These are phyloP conservation scores for Coryphaenoides rupestris DNA, from an alignment of 2,113 vertebrate genomes.

Conservation along the genomic window DNA sequence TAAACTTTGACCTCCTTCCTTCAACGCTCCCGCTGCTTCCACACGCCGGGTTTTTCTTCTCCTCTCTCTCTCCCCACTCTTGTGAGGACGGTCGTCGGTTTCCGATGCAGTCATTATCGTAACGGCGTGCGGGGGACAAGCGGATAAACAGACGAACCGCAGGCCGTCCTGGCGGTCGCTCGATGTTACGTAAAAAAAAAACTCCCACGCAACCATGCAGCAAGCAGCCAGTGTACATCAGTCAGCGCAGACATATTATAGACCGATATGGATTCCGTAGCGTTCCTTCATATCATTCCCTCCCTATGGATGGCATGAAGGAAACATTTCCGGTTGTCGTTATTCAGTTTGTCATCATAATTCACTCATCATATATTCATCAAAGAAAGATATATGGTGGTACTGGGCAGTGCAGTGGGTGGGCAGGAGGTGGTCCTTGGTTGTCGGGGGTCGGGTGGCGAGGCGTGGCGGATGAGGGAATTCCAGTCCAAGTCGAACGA, in stretches of 20 bases:
- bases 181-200: constrained; percentile 56
- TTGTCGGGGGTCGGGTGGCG: too few species aligned
- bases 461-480: too few species aligned
- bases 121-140: constrained; percentile 63
- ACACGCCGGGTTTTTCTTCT: constrained; percentile 50
- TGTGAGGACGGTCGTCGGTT: constrained; percentile 53
- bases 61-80: constrained; percentile 21
- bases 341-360: background rate
- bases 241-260: background rate
- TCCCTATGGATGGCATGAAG: constrained; percentile 14
- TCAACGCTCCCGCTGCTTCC: constrained; percentile 48
- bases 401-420: too few species aligned
- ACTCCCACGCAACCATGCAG: constrained; percentile 48
- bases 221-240: constrained; percentile 18
- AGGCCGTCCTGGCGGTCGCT: constrained; percentile 43
- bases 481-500: too few species aligned
- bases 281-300: constrained; percentile 32
- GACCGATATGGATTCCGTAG: constrained; percentile 28
- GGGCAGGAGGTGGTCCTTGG: too few species aligned
- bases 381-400: too few species aligned
- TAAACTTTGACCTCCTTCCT: constrained; percentile 61
- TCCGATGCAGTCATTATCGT: constrained; percentile 66
- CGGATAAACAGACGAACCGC: constrained; percentile 58
- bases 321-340: background rate
- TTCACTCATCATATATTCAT: too few species aligned